These are phyloP conservation scores for Syngnathus typhle DNA, from an alignment of 2,113 vertebrate species.

Conservation along the genomic window DNA sequence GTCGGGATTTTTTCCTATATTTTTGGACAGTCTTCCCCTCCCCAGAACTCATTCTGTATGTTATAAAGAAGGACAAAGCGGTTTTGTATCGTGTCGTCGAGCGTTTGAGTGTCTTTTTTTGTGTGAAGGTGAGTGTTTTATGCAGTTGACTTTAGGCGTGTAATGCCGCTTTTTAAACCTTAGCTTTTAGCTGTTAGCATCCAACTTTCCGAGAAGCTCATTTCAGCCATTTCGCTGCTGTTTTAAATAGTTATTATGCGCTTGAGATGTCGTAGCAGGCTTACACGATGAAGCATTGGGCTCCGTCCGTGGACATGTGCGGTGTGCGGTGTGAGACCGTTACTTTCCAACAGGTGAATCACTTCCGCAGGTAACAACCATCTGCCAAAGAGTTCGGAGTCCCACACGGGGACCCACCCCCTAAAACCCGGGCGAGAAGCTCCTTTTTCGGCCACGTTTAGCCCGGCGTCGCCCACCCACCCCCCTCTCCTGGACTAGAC, in stretches of 20 bases:
- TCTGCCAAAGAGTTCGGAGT: background rate
- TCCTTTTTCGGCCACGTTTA: slow-evolving; percentile 1
- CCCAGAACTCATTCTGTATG: slow-evolving; percentile 23
- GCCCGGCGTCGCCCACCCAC: background rate
- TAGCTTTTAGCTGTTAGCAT: slow-evolving; percentile 4
- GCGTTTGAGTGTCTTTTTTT: slow-evolving; percentile 45
- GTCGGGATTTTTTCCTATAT: slow-evolving; percentile 45
- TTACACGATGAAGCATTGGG: background rate
- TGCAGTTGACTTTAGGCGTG: background rate
- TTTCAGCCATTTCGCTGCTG: background rate
- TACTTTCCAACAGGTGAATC: slow-evolving; percentile 11
- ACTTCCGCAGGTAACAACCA: slow-evolving; percentile 1
- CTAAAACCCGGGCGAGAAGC: background rate
- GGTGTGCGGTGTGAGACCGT: background rate
- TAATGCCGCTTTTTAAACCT: background rate
- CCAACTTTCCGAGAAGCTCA: background rate
- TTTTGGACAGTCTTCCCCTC: slow-evolving; percentile 3
- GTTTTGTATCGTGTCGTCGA: slow-evolving; percentile 39
- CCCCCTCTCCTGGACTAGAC: background rate
- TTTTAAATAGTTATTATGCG: background rate
- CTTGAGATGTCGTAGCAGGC: background rate
- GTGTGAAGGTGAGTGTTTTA: slow-evolving; percentile 67
- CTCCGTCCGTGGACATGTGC: background rate
- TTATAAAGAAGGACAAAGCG: slow-evolving; percentile 40
- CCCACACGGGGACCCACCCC: background rate